Base-by-base conservation (phyloP, 2,797 vertebrate genomes). In the Phalloptychus januarius region DNA sequence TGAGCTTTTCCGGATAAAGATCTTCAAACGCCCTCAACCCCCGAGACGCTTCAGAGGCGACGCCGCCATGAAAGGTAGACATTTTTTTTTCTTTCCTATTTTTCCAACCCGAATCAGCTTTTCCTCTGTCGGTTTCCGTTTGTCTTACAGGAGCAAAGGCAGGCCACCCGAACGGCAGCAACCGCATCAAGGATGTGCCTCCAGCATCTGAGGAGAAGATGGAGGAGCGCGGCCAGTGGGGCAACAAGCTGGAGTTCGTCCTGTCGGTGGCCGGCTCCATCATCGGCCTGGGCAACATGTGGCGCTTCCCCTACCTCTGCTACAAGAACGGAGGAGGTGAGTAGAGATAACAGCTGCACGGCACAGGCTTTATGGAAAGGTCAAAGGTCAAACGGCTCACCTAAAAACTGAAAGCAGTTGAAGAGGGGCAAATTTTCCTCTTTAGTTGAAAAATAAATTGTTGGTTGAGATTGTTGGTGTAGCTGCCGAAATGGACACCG, bases 261-360 rank as follows among this genome's bases (percentile, higher is more conserved):
- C 90, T 98, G 70, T 97, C 97, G 0, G 97, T 98, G 13, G 97
- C 97, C 0, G 97, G 98, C 70, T 97, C 97, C 91, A 99, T 98
- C 88, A 95, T 99, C 0, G 98, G 97, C 65, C 93, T 99, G 85
- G 98, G 97, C 45, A 99, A 99, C 1, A 96, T 98, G 91, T 99
- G 97, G 98, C 95, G 97, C 78, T 99, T 99, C 91, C 98, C 97
- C 7, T 98, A 99, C 88, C 96, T 99, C 77, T 99, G 98, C 94
- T 99, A 98, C 94, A 99, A 98, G 93, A 99, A 99, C 0, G 98
- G 98, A 23, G 97, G 98, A 95, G 97, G 97, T 98, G 88, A 96
- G 96, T 45, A 42, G 56, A 36, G 42, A 46, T 15, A 6, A 23
- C 40, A 6, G 1, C 65, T n/a, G 23, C 38, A 13, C 5, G 4